Evolutionary conservation across 2,888 invertebrate species (phyloP), one percentile per base, ranked within the genome.

Genomic region (Eucera pruinosa): DNA sequence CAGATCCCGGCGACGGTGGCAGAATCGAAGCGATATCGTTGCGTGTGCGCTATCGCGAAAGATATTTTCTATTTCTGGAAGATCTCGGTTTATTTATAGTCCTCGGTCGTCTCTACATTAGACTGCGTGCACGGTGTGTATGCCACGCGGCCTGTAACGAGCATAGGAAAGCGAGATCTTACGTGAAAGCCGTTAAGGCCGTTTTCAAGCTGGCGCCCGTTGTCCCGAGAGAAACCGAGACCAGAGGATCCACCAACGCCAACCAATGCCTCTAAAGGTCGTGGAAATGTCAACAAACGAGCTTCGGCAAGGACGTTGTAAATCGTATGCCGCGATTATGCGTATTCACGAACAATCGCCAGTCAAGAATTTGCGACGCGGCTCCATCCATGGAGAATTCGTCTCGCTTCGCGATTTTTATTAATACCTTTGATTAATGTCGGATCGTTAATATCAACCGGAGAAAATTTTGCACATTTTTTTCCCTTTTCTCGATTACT

Each of bases 241-340:
- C 25, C 52, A 39, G 65, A 74, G 70, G 78, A 80, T 86, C 75
- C 71, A 61, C 74, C 69, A 69, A 78, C 70, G 62, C 57, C n/a
- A n/a, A 33, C 11, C 65, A n/a, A n/a, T n/a, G 52, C 62, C 13
- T 15, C 36, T 57, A 87, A 86, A 87, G 87, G 87, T 86, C 82
- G 83, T 79, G 72, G 72, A 87, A 87, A 87, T 87, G 87, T 80
- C 86, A 87, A 82, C 81, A 84, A 83, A 84, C 75, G 70, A 62
- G 74, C 68, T 55, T 54, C 67, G 61, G 76, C 85, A 80, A 87
- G 82, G 81, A 73, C 80, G 70, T 66, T 64, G 61, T 36, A 41
- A 64, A 73, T 57, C 50, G 70, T 52, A 23, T 7, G n/a, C 54
- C 36, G 47, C 43, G 48, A 61, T 66, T 43, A 65, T 61, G 62